phyloP scores from a whole-genome alignment of 2,113 vertebrate species.

The Varanus komodoensis region DNA sequence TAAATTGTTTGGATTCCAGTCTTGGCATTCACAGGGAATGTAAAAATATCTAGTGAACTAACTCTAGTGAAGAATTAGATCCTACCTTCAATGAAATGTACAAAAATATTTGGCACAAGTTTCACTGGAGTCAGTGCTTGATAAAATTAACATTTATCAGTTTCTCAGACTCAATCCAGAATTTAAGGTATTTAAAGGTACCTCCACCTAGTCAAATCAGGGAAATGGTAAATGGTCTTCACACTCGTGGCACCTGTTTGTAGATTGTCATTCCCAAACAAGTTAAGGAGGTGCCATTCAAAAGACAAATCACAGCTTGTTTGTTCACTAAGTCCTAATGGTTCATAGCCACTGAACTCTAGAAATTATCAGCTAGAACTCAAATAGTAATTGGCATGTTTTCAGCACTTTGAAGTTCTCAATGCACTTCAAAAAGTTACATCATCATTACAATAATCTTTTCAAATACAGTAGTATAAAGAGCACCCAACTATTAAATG shows the following conservation, averaged over 20 bases:
- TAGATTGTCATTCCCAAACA: too few relatives aligned
- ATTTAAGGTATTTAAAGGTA: neutral
- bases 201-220: neutral
- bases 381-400: neutral
- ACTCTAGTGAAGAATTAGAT: neutral
- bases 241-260: neutral
- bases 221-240: neutral
- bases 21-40: conserved; percentile 1
- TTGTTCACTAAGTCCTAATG: neutral
- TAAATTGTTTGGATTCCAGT: neutral
- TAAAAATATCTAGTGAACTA: conserved; percentile 1
- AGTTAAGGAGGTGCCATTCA: neutral
- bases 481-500: neutral
- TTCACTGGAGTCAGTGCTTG: neutral
- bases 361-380: neutral
- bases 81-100: neutral
- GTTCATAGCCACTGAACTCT: neutral
- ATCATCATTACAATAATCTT: neutral
- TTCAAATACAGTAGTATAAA: neutral
- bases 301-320: neutral
- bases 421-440: neutral
- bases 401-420: neutral
- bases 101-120: neutral
- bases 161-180: neutral
- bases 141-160: neutral